phyloP scores from a whole-genome alignment of 2,797 vertebrate genomes.

The Peromyscus eremicus region DNA sequence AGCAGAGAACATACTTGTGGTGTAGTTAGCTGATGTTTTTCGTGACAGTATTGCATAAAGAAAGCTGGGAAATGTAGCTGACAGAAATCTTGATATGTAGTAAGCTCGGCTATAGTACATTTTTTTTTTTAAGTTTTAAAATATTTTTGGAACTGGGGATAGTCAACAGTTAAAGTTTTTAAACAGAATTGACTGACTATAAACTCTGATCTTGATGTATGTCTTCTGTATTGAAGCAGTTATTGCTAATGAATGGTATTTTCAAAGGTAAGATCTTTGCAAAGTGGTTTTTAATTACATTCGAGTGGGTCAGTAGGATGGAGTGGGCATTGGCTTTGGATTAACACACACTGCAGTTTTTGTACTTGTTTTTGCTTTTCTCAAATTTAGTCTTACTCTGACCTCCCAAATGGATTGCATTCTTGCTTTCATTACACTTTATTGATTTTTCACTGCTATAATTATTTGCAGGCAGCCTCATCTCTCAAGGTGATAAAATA shows the following conservation, averaged over 20 bases:
- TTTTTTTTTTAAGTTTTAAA: neutral
- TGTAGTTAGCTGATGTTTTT: conserved; percentile 16
- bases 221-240: conserved; percentile 34
- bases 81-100: neutral
- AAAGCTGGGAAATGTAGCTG: neutral
- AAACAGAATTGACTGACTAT: conserved; percentile 38
- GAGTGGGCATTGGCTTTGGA: neutral
- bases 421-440: conserved; percentile 14
- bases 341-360: conserved; percentile 6
- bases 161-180: conserved; percentile 58
- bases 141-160: neutral
- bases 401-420: neutral
- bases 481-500: conserved; percentile 2
- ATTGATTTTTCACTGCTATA: neutral
- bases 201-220: conserved; percentile 1
- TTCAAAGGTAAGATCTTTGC: conserved; percentile 1
- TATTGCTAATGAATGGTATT: conserved; percentile 17
- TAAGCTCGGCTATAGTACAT: neutral
- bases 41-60: conserved; percentile 28
- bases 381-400: conserved; percentile 19
- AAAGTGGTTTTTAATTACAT: neutral
- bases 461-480: conserved; percentile 2
- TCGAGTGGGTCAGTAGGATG: neutral
- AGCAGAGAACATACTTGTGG: conserved; percentile 10
- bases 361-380: neutral